Percentiles rank a stretch among this genome's conserved stretches.
Conservation (phyloP, 1,140 invertebrate species). For the Papilio polyxenes region DNA sequence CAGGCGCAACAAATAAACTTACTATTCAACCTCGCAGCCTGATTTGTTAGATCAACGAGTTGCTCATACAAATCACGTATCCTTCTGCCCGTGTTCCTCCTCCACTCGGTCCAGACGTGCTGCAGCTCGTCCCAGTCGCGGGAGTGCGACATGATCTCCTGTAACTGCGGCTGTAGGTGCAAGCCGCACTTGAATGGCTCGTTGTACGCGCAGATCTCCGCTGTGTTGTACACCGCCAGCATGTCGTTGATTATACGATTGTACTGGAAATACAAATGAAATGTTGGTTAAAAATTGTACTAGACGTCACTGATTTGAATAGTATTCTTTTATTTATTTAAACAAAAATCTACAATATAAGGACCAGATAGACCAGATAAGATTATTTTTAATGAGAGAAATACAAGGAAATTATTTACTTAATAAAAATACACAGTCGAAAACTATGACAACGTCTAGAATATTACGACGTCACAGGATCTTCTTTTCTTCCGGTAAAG, state of each 20-base stretch:
- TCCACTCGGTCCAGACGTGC: constrained; percentile 93
- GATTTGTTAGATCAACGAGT: constrained; percentile 91
- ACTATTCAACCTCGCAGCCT: constrained; percentile 94
- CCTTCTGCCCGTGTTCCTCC: constrained; percentile 88
- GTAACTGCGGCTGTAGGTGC: constrained; percentile 89
- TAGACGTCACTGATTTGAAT: neutral
- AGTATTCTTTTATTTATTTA: too few relatives aligned
- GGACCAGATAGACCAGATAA: too few relatives aligned
- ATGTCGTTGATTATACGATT: constrained; percentile 93
- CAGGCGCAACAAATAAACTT: constrained; percentile 63
- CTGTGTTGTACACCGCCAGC: constrained; percentile 93
- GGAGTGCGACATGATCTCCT: constrained; percentile 86
- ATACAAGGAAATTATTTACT: neutral
- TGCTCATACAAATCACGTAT: constrained; percentile 91
- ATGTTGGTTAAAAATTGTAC: neutral
- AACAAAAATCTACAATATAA: too few relatives aligned
- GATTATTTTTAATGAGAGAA: too few relatives aligned
- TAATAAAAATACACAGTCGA: neutral
- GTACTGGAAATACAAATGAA: constrained; percentile 83
- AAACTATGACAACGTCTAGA: too few relatives aligned
- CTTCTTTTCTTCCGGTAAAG: too few relatives aligned
- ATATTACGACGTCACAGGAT: too few relatives aligned
- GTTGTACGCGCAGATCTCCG: constrained; percentile 91
- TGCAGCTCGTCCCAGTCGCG: constrained; percentile 92
- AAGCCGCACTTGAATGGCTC: constrained; percentile 90